Base-by-base conservation (phyloP, 2,113 vertebrate genomes). In the Plestiodon gilberti region DNA sequence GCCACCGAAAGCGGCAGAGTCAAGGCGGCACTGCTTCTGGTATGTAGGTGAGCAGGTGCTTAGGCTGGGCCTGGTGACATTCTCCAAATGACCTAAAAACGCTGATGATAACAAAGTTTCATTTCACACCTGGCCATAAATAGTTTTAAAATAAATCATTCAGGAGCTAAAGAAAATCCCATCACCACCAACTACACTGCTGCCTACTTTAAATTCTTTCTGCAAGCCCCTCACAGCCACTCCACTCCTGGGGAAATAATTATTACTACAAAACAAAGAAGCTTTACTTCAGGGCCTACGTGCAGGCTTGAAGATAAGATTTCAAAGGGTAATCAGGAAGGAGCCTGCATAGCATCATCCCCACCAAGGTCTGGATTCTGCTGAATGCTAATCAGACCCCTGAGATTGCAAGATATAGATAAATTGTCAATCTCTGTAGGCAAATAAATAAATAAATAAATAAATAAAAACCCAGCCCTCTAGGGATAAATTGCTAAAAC, bases 31-130 rank as follows among this genome's bases (percentile, higher is more conserved):
- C 55, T 57, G 55, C 55, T 17, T 57, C 17, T 14, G 13, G 55
- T 2, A 13, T 57, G 55, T 6, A 15, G 55, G 11, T 57, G 17
- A 57, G 10, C 55, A 57, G 55, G 11, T 14, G 10, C 55, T 15
- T 57, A 17, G 55, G 55, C 10, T 57, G 55, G 17, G 11, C 55
- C 55, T 23, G 33, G 17, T 15, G 17, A 25, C 62, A 6, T n/a
- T 84, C 73, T 48, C 57, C 87, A 74, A 79, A 90, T 80, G 64
- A 55, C 57, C 23, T 30, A 83, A 73, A 85, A 89, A 88, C n/a
- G n/a, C n/a, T n/a, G 73, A 76, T 89, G 89, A 89, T 89, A 86
- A 79, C 80, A 93, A 94, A 90, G 78, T 87, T 87, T 83, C 61
- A 70, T 77, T 84, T 90, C 79, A 81, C 59, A 82, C 90, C 76